Percentiles rank a stretch among this genome's conserved stretches.
Evolutionary conservation across 2,888 invertebrate species (phyloP).

Genomic region (Perizoma flavofasciatum): DNA sequence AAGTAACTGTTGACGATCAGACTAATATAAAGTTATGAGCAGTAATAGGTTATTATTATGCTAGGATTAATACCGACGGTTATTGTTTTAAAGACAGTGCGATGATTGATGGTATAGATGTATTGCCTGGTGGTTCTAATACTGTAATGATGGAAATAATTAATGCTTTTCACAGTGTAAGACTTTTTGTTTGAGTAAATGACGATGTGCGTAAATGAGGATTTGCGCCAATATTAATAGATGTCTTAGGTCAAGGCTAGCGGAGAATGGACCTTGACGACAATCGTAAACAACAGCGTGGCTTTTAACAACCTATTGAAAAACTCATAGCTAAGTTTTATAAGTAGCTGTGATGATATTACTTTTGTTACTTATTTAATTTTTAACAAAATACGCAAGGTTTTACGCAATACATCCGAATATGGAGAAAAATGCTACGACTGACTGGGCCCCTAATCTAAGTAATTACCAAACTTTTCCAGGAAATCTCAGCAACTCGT

Average conservation of each 20-base stretch:
- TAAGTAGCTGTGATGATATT: constrained; percentile 33
- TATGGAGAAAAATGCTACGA: neutral
- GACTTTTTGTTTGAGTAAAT: constrained; percentile 32
- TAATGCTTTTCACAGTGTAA: constrained; percentile 39
- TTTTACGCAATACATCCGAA: constrained; percentile 1
- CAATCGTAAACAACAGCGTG: constrained; percentile 47
- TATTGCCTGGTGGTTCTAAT: constrained; percentile 25
- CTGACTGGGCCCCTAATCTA: no score
- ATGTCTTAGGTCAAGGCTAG: constrained; percentile 49
- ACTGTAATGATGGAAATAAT: constrained; percentile 38
- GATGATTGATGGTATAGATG: constrained; percentile 70
- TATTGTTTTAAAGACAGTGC: constrained; percentile 78
- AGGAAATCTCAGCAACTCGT: no score
- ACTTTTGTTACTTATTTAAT: constrained; percentile 21
- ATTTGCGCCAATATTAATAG: constrained; percentile 34
- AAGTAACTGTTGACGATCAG: constrained; percentile 75
- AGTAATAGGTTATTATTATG: constrained; percentile 74
- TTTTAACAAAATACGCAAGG: neutral
- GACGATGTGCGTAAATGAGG: constrained; percentile 39
- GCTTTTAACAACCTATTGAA: constrained; percentile 50
- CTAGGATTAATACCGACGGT: constrained; percentile 69
- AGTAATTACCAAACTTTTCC: no score
- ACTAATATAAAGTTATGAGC: constrained; percentile 69
- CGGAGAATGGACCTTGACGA: constrained; percentile 44
- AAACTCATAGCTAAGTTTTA: constrained; percentile 43